Evolutionary conservation across 2,113 vertebrate genomes (phyloP).

Genomic region (Gymnorhina tibicen): DNA sequence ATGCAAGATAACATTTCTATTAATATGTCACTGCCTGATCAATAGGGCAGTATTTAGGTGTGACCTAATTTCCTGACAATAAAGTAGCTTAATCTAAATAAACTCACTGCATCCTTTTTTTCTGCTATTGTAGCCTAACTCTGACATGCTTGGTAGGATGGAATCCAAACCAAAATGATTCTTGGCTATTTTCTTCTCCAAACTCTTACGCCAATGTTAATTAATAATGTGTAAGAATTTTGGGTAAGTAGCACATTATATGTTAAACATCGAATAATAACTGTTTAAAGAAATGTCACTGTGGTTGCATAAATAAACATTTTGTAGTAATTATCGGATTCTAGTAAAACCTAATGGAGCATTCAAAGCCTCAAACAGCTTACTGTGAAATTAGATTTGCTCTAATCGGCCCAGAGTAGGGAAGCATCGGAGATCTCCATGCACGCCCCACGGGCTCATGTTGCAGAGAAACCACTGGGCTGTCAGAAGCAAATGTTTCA

Average conservation of each 20-base stretch:
- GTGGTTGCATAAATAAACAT: not conserved
- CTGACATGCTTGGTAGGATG: not conserved
- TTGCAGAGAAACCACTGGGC: not conserved
- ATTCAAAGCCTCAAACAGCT: not conserved
- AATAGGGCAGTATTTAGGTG: not conserved
- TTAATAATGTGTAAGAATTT: not conserved
- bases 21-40: not conserved
- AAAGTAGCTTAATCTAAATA: not conserved
- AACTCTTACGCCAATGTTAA: not conserved
- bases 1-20: not conserved
- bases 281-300: not conserved
- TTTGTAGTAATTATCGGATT: conserved; percentile 32
- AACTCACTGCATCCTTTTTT: not conserved
- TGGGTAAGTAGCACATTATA: not conserved
- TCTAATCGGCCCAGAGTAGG: not conserved
- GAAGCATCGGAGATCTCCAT: not conserved
- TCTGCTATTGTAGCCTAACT: not conserved
- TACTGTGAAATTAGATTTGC: conserved; percentile 29
- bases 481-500: not conserved
- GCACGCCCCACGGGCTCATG: not conserved
- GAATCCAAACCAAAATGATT: not conserved
- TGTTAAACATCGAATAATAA: not conserved
- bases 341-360: conserved; percentile 30
- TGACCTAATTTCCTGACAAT: not conserved
- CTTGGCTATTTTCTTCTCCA: not conserved